phyloP scores from a whole-genome alignment of 1,140 invertebrate species.

The Anthonomus grandis region DNA sequence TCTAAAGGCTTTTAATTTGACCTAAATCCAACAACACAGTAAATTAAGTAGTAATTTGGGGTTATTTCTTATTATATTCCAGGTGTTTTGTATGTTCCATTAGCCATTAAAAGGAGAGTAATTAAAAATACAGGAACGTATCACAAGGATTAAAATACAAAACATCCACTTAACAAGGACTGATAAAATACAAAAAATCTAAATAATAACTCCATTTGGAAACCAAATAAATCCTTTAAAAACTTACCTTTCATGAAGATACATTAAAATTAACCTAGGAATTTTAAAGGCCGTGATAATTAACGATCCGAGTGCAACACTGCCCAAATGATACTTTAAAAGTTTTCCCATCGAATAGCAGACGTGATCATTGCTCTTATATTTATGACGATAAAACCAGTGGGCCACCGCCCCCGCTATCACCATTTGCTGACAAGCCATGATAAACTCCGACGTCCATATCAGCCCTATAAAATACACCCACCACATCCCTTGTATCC shows the following conservation, averaged over 20 bases:
- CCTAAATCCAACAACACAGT: no score
- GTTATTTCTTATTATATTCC: no score
- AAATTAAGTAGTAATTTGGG: no score
- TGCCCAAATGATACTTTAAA: slow-evolving; percentile 84
- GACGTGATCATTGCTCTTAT: slow-evolving; percentile 52
- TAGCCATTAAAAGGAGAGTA: no score
- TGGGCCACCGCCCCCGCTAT: slow-evolving; percentile 82
- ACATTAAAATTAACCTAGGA: slow-evolving; percentile 81
- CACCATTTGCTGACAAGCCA: slow-evolving; percentile 88
- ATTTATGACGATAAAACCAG: slow-evolving; percentile 78
- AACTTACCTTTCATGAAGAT: slow-evolving; percentile 78
- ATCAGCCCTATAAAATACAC: slow-evolving; percentile 83
- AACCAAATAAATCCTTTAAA: no score
- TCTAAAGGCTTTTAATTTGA: no score
- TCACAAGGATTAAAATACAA: no score
- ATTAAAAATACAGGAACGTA: no score
- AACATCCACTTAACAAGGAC: no score
- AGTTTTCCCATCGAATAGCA: slow-evolving; percentile 71
- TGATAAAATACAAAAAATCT: no score
- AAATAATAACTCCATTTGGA: no score
- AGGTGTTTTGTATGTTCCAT: no score
- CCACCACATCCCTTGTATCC: slow-evolving; percentile 89
- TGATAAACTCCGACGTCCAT: slow-evolving; percentile 88
- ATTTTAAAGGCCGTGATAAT: slow-evolving; percentile 89
- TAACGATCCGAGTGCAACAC: slow-evolving; percentile 86